phyloP scores from a whole-genome alignment of 23 tunicate genomes.

The Phallusia fumigata region DNA sequence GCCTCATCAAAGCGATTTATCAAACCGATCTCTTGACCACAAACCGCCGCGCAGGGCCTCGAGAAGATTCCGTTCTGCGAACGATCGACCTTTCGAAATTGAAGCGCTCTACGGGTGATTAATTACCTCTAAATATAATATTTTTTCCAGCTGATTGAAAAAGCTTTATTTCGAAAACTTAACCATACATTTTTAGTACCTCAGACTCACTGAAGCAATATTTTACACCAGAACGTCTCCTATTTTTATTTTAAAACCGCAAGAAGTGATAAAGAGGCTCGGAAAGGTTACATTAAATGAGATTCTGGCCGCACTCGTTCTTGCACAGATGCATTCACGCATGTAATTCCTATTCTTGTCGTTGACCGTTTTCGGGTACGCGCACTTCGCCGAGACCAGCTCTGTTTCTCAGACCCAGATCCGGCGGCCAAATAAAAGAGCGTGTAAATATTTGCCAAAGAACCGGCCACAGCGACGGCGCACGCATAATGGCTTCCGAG shows the following conservation, averaged over 20 bases:
- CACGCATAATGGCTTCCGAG: neutral
- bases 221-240: too few species aligned
- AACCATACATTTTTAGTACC: too few species aligned
- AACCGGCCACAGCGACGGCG: neutral
- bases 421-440: neutral
- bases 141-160: too few species aligned
- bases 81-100: neutral
- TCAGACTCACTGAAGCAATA: too few species aligned
- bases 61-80: neutral
- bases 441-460: neutral
- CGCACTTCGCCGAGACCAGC: too few species aligned
- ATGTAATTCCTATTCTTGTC: slow-evolving; percentile 1
- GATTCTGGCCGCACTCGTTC: neutral
- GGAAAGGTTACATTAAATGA: neutral
- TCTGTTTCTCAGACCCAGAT: neutral
- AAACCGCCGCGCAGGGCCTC: neutral
- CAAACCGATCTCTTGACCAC: slow-evolving; percentile 4
- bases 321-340: neutral
- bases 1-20: slow-evolving; percentile 14
- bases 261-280: too few species aligned
- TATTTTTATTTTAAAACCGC: too few species aligned
- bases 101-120: too few species aligned
- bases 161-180: too few species aligned
- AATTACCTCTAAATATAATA: too few species aligned
- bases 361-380: neutral